Conservation (phyloP, 1,140 invertebrate species). For the Stegodyphus mimosarum region DNA sequence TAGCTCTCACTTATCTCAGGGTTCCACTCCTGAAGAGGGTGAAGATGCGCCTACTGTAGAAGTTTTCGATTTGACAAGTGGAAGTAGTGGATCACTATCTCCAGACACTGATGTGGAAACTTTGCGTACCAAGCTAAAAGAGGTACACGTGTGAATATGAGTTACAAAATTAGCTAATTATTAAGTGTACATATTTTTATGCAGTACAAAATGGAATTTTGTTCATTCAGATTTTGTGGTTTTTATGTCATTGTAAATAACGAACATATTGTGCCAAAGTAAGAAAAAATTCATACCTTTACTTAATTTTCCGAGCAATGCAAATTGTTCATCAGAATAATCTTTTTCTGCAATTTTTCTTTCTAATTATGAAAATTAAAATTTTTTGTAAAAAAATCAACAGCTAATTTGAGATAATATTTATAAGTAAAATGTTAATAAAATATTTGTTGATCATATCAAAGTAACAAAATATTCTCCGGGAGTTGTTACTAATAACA, state of each 20-base stretch:
- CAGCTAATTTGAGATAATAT: too few species aligned
- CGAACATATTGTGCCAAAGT: not conserved
- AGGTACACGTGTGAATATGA: slow-evolving; percentile 72
- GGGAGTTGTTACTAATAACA: too few species aligned
- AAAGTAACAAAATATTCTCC: too few species aligned
- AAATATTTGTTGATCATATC: too few species aligned
- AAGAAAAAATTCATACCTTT: not conserved
- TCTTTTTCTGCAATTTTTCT: too few species aligned
- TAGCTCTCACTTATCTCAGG: slow-evolving; percentile 57
- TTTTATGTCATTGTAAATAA: not conserved
- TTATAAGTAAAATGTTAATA: too few species aligned
- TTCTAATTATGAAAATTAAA: too few species aligned
- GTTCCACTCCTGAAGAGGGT: slow-evolving; percentile 65
- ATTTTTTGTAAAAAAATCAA: too few species aligned
- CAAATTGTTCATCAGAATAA: too few species aligned
- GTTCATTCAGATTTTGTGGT: not conserved
- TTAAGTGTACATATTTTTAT: not conserved
- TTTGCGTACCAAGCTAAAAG: slow-evolving; percentile 68
- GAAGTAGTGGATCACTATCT: slow-evolving; percentile 64
- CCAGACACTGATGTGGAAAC: slow-evolving; percentile 63
- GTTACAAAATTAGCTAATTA: not conserved
- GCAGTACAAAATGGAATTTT: not conserved
- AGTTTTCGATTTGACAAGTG: slow-evolving; percentile 63
- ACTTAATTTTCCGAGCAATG: too few species aligned
- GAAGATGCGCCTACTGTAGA: slow-evolving; percentile 64